Evolutionary conservation across 1,140 invertebrate genomes (phyloP), one percentile per base, ranked within the genome.

Genomic region (Chrysomallon squamiferum): DNA sequence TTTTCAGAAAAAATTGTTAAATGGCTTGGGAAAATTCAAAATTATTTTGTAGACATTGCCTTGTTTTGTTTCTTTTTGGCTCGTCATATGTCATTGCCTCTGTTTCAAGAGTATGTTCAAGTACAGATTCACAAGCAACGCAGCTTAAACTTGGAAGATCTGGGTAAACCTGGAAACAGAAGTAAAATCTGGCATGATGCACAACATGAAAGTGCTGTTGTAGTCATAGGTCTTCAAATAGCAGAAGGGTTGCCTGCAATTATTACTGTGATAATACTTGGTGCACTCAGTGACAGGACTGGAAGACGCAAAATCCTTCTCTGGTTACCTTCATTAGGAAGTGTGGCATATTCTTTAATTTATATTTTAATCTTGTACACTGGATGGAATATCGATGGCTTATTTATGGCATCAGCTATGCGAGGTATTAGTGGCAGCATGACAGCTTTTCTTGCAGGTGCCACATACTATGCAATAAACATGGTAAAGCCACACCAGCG

Each of bases 81-180:
- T 27, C 62, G 79, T n/a, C 80, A 82, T 59, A 82, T 82, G 80
- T 73, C 80, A 20, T 56, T 82, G 20, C 80, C 80, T 1, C 64
- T 82, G 29, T 82, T 82, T 57, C 80, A 82, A 63, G 77, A 82
- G 50, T 82, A 80, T 71, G 79, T 81, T 3, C 71, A 77, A 54
- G 56, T 71, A 0, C 70, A 81, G 59, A 77, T 77, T 13, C 69
- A 75, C 59, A 73, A 67, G 63, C 74, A 80, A 43, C 73, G 72
- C 62, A 59, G 73, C 49, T 59, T 78, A 22, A 68, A 73, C 25
- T 68, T 71, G 18, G 43, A 65, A 35, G 69, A 62, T 47, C 45
- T 73, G 22, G 22, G 22, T 29, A 73, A 60, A 18, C 33, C 43
- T 13, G 54, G 54, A 13, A 68, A 65, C 41, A 30, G 57, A 25